A percentile compares a stretch with the other conserved stretches of the same genome.
Conservation (phyloP, 2,888 invertebrate species). For the Uloborus plumipes region DNA sequence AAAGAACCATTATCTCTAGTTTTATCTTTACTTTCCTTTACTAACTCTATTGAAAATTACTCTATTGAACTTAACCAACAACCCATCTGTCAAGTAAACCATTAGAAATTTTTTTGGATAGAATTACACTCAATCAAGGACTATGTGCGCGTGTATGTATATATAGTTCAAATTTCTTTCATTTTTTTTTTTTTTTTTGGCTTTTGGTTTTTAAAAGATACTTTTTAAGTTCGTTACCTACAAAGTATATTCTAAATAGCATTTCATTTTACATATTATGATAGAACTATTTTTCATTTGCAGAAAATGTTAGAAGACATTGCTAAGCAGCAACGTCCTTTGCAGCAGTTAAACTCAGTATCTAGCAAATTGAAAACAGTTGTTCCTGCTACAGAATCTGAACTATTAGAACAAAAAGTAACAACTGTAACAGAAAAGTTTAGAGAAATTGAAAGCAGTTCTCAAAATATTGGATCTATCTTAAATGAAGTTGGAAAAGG, state of each 20-base stretch:
- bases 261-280: background rate
- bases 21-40: no score
- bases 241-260: no score
- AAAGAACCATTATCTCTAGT: no score
- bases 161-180: no score
- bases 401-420: conserved; percentile 84
- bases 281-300: conserved; percentile 10
- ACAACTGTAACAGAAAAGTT: conserved; percentile 86
- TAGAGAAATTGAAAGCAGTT: conserved; percentile 86
- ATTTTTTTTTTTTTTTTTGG: background rate
- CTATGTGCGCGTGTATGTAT: no score
- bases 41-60: no score
- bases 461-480: conserved; percentile 83
- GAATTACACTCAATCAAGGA: no score
- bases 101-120: no score
- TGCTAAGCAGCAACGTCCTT: conserved; percentile 81
- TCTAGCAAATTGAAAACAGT: conserved; percentile 89
- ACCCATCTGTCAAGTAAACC: no score
- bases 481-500: conserved; percentile 77
- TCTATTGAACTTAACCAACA: no score
- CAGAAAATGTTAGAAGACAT: conserved; percentile 47
- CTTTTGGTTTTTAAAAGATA: no score
- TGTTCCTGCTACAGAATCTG: conserved; percentile 91
- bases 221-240: no score
- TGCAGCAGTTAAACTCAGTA: conserved; percentile 89